Conservation (phyloP, 2,797 vertebrate genomes). For the Sebastes iracundus region DNA sequence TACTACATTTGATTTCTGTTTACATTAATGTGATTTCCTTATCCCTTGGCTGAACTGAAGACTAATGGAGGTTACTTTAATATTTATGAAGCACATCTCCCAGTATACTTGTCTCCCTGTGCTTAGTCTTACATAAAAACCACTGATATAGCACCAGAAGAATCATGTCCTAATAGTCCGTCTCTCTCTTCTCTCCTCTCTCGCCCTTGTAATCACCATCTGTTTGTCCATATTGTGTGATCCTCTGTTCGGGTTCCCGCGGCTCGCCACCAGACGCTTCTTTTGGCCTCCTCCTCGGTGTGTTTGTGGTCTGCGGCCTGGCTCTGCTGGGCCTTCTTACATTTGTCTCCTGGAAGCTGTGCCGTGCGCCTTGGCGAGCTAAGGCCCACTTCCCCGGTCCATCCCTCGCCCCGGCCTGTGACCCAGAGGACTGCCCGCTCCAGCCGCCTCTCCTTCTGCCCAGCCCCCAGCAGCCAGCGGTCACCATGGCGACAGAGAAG, state of each 20-base stretch:
- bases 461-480: constrained; percentile 69
- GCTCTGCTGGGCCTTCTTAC: constrained; percentile 92
- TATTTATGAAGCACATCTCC: constrained; percentile 63
- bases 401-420: constrained; percentile 64
- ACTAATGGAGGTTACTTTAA: constrained; percentile 54
- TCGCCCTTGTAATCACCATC: constrained; percentile 74
- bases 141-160: constrained; percentile 38
- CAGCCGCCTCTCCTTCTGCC: constrained; percentile 54
- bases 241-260: constrained; percentile 56
- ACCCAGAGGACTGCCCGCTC: constrained; percentile 66
- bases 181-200: constrained; percentile 51
- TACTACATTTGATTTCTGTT: constrained; percentile 34
- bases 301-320: constrained; percentile 91
- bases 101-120: constrained; percentile 5
- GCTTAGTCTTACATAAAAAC: constrained; percentile 35
- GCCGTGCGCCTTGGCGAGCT: constrained; percentile 90
- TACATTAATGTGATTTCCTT: constrained; percentile 26
- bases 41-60: constrained; percentile 36
- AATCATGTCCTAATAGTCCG: constrained; percentile 48
- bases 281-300: constrained; percentile 89
- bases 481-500: constrained; percentile 95
- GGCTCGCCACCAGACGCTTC: constrained; percentile 86
- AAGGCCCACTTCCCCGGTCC: constrained; percentile 85
- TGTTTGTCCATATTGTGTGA: constrained; percentile 83
- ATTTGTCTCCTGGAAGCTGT: constrained; percentile 96